Base-by-base conservation (phyloP, 2,888 invertebrate species). In the Paralinhomoeus sp. region DNA sequence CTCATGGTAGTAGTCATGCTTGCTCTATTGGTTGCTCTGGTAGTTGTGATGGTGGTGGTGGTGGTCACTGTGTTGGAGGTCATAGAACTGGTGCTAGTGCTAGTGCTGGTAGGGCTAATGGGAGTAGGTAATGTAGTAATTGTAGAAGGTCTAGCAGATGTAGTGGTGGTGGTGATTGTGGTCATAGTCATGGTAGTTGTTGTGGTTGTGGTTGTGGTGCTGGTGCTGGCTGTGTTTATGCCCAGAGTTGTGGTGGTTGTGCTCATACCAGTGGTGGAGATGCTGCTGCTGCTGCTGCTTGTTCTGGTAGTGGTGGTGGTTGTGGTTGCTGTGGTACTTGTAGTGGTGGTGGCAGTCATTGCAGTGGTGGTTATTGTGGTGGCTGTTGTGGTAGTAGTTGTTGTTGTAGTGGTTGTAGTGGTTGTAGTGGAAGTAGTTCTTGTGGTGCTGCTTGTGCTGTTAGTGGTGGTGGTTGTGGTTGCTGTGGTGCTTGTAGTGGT, bases 341-440 rank as follows among this genome's bases (percentile, higher is more conserved):
- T 21, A 21, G 40, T 39, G 27, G 20, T 39, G 20, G 22, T 39
- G 27, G 40, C n/a, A 7, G 40, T 39, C 3, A 18, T 20, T 5
- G 18, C 7, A 7, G 40, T 39, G 17, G 20, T 17, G n/a, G 40
- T 20, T 5, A 18, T 39, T 24, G 40, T 39, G 20, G 40, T 39
- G n/a, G 40, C n/a, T 12, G 40, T 39, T 24, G 40, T 39, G 27
- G 40, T 20, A 39, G 40, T 39, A 39, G 40, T 39, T 18, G 40
- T 39, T 3, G 40, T 39, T 12, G 40, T 39, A 39, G 40, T 39
- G 3, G 40, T 36, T 5, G 20, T 39, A 39, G 40, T 39, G 3
- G 40, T 39, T 24, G 40, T 39, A 9, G 40, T 39, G 7, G 40
- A 12, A 3, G 40, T 20, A 3, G 20, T 39, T 12, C 9, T 39